Evolutionary conservation across 2,888 invertebrate species (phyloP).

Genomic region (Halictus ligatus): DNA sequence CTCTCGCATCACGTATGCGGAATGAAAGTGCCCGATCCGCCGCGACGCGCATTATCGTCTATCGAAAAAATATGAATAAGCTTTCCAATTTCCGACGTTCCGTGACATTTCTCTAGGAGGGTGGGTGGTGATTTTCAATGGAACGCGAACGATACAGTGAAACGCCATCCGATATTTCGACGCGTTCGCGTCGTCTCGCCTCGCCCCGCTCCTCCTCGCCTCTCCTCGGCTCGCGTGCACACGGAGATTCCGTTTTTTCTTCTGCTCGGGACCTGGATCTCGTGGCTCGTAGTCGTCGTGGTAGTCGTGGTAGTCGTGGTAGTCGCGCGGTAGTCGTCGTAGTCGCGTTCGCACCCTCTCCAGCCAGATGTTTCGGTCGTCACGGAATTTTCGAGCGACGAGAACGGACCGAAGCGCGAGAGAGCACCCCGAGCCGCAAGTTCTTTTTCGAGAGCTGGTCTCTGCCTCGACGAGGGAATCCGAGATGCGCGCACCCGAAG

Average conservation of each 20-base stretch:
- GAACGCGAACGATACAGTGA: slow-evolving; percentile 80
- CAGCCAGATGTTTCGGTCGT: slow-evolving; percentile 1
- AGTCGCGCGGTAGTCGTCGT: background rate
- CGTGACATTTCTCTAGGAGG: slow-evolving; percentile 83
- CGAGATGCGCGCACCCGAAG: background rate
- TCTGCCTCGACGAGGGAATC: background rate
- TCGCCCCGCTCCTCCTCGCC: background rate
- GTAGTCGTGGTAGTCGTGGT: background rate
- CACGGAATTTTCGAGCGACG: background rate
- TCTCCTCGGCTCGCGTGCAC: slow-evolving; percentile 61
- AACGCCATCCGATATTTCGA: slow-evolving; percentile 82
- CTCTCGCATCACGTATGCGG: slow-evolving; percentile 77
- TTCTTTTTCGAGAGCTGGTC: slow-evolving; percentile 6
- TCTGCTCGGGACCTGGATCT: slow-evolving; percentile 3
- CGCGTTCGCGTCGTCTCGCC: slow-evolving; percentile 65
- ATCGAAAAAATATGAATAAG: slow-evolving; percentile 83
- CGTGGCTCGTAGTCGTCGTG: background rate
- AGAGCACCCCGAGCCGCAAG: background rate
- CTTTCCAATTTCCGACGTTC: slow-evolving; percentile 84
- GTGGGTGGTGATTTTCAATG: slow-evolving; percentile 78
- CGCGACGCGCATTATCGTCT: slow-evolving; percentile 65
- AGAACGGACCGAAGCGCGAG: background rate
- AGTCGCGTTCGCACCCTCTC: slow-evolving; percentile 1
- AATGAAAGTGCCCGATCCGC: slow-evolving; percentile 77
- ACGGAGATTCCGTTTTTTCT: slow-evolving; percentile 48